A percentile compares a stretch with the other conserved stretches of the same genome.
phyloP scores from a whole-genome alignment of 2,113 vertebrate genomes.

The Pogona vitticeps region DNA sequence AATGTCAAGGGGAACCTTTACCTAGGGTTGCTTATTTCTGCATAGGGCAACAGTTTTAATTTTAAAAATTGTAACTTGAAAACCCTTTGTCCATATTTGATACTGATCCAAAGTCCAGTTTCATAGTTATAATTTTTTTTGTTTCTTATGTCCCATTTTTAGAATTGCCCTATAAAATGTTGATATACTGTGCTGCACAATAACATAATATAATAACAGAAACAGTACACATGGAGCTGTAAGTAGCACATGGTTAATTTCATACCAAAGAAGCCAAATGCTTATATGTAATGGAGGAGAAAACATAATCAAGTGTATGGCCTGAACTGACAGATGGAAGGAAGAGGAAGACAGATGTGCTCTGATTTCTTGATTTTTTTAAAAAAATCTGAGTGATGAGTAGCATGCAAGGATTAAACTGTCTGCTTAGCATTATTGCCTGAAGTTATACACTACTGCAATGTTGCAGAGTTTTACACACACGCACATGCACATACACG shows the following conservation, averaged over 20 bases:
- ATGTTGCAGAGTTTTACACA: conserved; percentile 41
- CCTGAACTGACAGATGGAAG: conserved; percentile 67
- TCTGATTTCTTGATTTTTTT: conserved; percentile 52
- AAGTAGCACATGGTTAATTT: conserved; percentile 34
- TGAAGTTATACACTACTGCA: conserved; percentile 40
- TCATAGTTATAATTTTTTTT: no score
- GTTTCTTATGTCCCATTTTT: no score
- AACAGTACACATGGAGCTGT: conserved; percentile 14
- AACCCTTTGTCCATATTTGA: no score
- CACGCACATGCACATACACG: background rate
- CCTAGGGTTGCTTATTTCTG: no score
- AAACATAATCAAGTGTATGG: background rate
- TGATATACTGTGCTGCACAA: no score
- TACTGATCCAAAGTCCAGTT: no score
- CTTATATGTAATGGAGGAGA: conserved; percentile 4
- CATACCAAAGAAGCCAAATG: conserved; percentile 44
- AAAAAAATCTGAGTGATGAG: background rate
- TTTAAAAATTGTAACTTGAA: no score
- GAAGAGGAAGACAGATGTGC: conserved; percentile 63
- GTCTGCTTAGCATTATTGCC: conserved; percentile 33
- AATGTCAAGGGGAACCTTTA: no score
- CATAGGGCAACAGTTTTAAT: no score
- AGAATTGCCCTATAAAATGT: no score
- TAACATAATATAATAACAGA: no score
- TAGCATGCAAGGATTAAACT: conserved; percentile 35